Base-by-base conservation (phyloP, 2,888 invertebrate genomes). In the Schrankia costaestrigalis region DNA sequence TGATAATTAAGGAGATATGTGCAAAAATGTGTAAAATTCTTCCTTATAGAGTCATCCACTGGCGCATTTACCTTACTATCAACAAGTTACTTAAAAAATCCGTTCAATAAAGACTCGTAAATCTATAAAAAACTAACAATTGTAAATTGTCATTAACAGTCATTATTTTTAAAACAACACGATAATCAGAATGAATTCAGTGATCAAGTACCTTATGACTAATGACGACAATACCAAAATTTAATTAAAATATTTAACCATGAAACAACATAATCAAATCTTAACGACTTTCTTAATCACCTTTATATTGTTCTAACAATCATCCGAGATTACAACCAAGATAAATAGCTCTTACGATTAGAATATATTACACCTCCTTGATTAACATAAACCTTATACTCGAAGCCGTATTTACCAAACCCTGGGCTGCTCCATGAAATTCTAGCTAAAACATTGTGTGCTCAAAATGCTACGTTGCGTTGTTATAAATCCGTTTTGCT, bases 401-500 rank as follows among this genome's bases (percentile, higher is more conserved):
- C 19, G 17, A 37, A 55, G 27, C 34, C 38, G 27, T 41, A 44
- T 53, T 38, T 44, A 33, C 32, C 19, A 29, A 28, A 40, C 24
- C 32, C 37, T 41, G 41, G 38, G 34, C 26, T 39, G 31, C 34
- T 46, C 27, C 46, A 44, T 49, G 48, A 51, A 60, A 49, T 51
- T 49, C 40, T 36, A 38, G 41, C 35, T 44, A 29, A 42, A 54
- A 54, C 46, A 44, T 45, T 65, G 66, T 70, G 58, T 65, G 65
- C 58, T 63, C 61, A 58, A 67, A 70, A 62, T 55, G 66, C 62
- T 63, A 47, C 52, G 60, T 56, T 62, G 60, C 70, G 63, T 63
- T 71, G 66, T 63, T 66, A 71, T 74, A 81, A 78, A 82, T 81
- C 74, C 77, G 68, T 72, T 77, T 68, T 57, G 71, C 77, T 71